Percentiles rank a stretch among this genome's conserved stretches.
Conservation (phyloP, 2,113 vertebrate species). For the Paradoxurus hermaphroditus region DNA sequence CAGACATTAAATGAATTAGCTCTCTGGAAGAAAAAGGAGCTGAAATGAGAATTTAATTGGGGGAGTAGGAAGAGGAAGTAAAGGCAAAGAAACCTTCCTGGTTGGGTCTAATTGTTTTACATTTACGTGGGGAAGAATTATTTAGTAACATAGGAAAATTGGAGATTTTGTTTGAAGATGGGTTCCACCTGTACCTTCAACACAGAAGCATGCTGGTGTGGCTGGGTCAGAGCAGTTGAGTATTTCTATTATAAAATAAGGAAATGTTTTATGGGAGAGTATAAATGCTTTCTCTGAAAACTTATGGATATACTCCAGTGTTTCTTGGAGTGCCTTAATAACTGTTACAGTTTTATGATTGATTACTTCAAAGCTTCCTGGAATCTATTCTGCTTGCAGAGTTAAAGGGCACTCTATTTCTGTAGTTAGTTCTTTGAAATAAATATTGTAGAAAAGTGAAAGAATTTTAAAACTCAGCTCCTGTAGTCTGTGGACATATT, state of each 20-base stretch:
- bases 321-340: background rate
- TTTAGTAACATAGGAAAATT: background rate
- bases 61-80: background rate
- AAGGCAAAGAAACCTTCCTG: background rate
- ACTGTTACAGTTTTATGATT: background rate
- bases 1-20: conserved; percentile 25
- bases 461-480: background rate
- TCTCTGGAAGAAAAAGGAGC: conserved; percentile 11
- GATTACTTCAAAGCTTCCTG: background rate
- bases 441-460: background rate
- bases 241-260: background rate
- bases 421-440: background rate
- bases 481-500: background rate
- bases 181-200: background rate
- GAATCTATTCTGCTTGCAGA: background rate
- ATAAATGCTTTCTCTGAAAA: background rate
- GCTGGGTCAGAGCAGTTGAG: background rate
- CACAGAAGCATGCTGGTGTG: background rate
- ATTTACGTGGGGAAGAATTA: background rate
- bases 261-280: background rate
- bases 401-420: background rate
- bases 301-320: background rate
- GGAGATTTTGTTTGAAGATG: background rate
- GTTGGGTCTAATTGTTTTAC: background rate
- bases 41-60: background rate